Base-by-base conservation (phyloP, 2,888 invertebrate species). In the Pyrocoelia pectoralis region DNA sequence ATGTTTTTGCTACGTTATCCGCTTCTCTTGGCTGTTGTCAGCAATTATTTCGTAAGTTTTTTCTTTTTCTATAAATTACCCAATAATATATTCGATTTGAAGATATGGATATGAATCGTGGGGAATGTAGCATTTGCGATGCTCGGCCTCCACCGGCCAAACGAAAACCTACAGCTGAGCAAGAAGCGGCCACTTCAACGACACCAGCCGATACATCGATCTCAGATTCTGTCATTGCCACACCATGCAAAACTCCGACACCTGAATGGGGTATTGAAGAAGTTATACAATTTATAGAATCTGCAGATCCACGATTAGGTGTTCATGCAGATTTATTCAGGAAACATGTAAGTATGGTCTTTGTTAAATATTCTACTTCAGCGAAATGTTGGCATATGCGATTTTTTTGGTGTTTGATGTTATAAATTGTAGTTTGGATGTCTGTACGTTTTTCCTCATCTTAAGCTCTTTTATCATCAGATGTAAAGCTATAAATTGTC, bases 221-320 rank as follows among this genome's bases (percentile, higher is more conserved):
- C n/a, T 71, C 77, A 1, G 76, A 77, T 61, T 74, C 76, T 12
- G 68, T 76, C 0, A 67, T 72, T 9, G 73, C 78, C 49, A 75
- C 81, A 59, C 77, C 83, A 15, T 78, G 82, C 51, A 84, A 84
- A 59, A 80, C 85, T 29, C 87, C 87, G 56, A 93, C 94, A 17
- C 87, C 87, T 15, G 94, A 94, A 76, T 98, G 97, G 98, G 89
- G 92, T 12, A 95, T 97, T 17, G 97, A 97, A 77, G 95, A 97
- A 78, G 97, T 97, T 61, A 96, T 97, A 74, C 90, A 92, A 68
- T 93, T 94, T 81, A 95, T 98, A 68, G 91, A 91, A 60, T 89
- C 90, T 63, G 89, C 92, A 15, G 97, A 97, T 82, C 88, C 90
- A 33, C 90, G 91, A 53, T 85, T 97, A 52, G 90, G 92, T 10